Conservation (phyloP, 2,113 vertebrate species). For the Xiphophorus maculatus region DNA sequence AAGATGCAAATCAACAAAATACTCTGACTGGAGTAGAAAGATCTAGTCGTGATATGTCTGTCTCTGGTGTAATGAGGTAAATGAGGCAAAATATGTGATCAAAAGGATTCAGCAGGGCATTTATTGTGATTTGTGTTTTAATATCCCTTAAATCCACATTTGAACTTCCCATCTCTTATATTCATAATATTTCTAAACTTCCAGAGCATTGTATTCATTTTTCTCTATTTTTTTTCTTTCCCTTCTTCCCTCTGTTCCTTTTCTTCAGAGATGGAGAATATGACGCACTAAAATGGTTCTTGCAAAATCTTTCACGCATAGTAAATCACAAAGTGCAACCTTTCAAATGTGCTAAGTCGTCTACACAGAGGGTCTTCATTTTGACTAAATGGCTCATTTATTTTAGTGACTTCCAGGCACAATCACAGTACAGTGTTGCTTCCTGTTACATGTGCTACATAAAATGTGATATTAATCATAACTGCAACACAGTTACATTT, state of each 20-base stretch:
- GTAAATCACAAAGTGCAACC: not conserved
- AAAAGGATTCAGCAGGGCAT: not conserved
- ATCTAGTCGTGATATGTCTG: slow-evolving; percentile 4
- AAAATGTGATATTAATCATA: not conserved
- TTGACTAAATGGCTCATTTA: not conserved
- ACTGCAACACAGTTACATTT: not conserved
- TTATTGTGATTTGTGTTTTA: not conserved
- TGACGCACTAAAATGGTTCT: not conserved
- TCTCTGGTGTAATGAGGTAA: slow-evolving; percentile 9
- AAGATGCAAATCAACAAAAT: slow-evolving; percentile 5
- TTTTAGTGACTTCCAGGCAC: not conserved
- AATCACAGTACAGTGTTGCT: not conserved
- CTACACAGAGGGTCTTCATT: not conserved
- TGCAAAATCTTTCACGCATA: not conserved
- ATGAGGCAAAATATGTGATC: slow-evolving; percentile 10
- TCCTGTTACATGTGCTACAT: not conserved
- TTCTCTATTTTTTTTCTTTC: not conserved
- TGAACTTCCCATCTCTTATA: not conserved
- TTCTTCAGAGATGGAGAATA: not conserved
- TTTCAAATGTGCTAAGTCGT: not conserved
- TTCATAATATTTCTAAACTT: not conserved
- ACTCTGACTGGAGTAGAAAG: not conserved
- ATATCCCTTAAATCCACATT: not conserved
- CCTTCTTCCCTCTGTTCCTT: not conserved
- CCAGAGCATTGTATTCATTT: not conserved